Evolutionary conservation across 2,113 vertebrate genomes (phyloP).

Genomic region (Phrynosoma blainvillii): DNA sequence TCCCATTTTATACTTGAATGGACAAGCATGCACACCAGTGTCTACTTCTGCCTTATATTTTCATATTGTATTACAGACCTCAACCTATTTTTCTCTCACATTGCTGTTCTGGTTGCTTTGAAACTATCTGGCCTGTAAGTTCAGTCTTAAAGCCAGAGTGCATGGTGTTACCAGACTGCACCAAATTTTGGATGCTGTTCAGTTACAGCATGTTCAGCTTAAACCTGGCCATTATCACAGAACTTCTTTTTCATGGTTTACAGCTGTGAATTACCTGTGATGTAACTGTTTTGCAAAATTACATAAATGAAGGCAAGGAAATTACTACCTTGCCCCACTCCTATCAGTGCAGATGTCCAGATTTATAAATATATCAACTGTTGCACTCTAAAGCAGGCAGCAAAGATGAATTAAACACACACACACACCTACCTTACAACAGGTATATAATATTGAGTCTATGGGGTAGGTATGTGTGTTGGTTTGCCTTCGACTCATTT

Average conservation of each 20-base stretch:
- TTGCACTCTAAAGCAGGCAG: slow-evolving; percentile 35
- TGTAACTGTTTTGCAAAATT: slow-evolving; percentile 41
- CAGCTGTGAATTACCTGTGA: slow-evolving; percentile 34
- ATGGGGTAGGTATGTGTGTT: background rate
- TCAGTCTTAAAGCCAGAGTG: slow-evolving; percentile 8
- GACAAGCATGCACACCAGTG: background rate
- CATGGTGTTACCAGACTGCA: background rate
- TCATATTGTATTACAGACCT: background rate
- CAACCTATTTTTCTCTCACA: background rate
- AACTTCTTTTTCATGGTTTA: background rate
- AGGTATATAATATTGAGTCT: background rate
- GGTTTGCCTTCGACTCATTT: too few relatives aligned
- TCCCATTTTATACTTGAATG: background rate
- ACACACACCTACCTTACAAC: background rate
- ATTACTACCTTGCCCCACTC: slow-evolving; percentile 8
- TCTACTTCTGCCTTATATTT: too few relatives aligned
- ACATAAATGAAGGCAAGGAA: slow-evolving; percentile 50
- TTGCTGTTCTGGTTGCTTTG: fast-evolving
- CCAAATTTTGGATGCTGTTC: background rate
- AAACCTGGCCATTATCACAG: background rate
- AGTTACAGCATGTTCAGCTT: slow-evolving; percentile 35
- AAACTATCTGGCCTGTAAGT: background rate
- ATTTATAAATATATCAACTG: slow-evolving; percentile 54
- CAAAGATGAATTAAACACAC: background rate
- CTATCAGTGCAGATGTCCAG: slow-evolving; percentile 42